Evolutionary conservation across 2,888 invertebrate species (phyloP).

Genomic region (Heliconius ismenius): DNA sequence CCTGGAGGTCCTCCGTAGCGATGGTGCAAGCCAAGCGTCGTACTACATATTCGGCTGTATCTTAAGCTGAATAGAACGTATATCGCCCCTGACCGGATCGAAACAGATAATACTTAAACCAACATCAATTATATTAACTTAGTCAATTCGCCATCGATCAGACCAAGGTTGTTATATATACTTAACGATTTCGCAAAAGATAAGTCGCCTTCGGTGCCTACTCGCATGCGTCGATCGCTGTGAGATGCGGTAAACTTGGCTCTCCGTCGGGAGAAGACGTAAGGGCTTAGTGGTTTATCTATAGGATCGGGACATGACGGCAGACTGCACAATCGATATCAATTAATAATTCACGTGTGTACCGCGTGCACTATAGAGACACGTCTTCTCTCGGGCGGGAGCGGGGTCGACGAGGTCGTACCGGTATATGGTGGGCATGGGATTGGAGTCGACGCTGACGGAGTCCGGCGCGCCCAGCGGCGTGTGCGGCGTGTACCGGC

Average conservation of each 20-base stretch:
- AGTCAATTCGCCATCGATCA: constrained; percentile 33
- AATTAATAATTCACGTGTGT: constrained; percentile 32
- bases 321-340: constrained; percentile 42
- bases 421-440: constrained; percentile 94
- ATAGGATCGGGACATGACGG: constrained; percentile 21
- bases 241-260: constrained; percentile 76
- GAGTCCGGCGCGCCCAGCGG: constrained; percentile 84
- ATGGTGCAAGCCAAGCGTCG: constrained; percentile 72
- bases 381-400: constrained; percentile 64
- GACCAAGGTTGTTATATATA: constrained; percentile 38
- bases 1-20: constrained; percentile 55
- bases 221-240: constrained; percentile 76
- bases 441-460: constrained; percentile 92
- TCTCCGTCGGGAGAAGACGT: constrained; percentile 66
- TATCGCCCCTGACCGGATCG: constrained; percentile 40
- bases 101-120: background rate
- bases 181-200: constrained; percentile 51
- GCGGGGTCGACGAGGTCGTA: constrained; percentile 67
- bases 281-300: constrained; percentile 42
- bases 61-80: constrained; percentile 43
- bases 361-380: background rate
- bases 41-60: constrained; percentile 50
- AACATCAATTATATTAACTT: background rate
- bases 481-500: constrained; percentile 77
- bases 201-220: constrained; percentile 63